phyloP scores from a whole-genome alignment of 2,797 vertebrate genomes.

The Glyptemys insculpta region DNA sequence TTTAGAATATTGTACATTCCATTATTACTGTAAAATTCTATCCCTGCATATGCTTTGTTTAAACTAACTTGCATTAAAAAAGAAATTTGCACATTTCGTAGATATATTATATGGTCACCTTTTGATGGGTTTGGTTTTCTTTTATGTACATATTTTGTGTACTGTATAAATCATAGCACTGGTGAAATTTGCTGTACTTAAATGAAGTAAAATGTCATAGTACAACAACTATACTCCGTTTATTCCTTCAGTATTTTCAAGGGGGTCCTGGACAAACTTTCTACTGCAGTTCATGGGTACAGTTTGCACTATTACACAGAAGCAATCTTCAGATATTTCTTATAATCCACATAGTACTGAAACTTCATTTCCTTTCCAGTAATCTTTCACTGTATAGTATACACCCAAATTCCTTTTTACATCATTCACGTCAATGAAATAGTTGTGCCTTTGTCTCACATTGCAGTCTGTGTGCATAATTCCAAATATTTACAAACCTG shows the following conservation, averaged over 20 bases:
- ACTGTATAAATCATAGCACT: conserved; percentile 77
- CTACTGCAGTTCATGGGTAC: neutral
- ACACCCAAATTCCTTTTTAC: neutral
- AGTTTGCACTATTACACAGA: conserved; percentile 21
- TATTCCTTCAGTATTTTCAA: conserved; percentile 54
- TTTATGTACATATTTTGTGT: conserved; percentile 77
- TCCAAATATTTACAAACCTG: neutral
- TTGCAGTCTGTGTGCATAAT: neutral
- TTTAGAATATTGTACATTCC: conserved; percentile 49
- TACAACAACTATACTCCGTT: conserved; percentile 57
- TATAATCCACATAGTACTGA: conserved; percentile 42
- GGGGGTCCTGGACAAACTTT: neutral
- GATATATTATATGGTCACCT: conserved; percentile 60
- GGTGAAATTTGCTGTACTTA: conserved; percentile 68
- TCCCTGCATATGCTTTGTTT: conserved; percentile 55
- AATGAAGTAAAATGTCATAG: conserved; percentile 78
- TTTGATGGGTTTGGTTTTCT: conserved; percentile 65
- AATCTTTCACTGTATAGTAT: neutral
- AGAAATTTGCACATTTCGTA: conserved; percentile 78
- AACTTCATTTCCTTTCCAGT: conserved; percentile 49
- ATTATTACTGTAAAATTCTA: conserved; percentile 43
- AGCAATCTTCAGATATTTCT: neutral
- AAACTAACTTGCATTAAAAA: conserved; percentile 64
- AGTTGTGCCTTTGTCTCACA: conserved; percentile 21
- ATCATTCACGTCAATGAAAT: neutral